Conservation (phyloP, 2,888 invertebrate species). For the Drosophila formosana region DNA sequence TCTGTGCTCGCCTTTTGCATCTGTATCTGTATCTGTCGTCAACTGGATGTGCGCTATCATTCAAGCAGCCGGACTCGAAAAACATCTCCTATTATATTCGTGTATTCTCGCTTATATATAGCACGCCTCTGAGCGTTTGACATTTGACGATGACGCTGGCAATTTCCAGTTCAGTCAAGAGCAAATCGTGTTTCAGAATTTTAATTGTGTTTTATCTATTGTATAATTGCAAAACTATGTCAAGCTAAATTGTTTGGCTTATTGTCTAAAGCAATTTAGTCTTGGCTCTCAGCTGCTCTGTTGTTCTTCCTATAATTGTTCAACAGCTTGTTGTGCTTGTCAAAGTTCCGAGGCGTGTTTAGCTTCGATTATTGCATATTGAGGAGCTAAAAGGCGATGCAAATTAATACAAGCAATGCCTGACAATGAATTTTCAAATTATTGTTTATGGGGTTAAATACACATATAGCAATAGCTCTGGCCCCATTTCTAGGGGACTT, state of each 20-base stretch:
- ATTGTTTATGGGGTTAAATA: not conserved
- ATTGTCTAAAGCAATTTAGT: slow-evolving; percentile 30
- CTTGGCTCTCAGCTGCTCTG: slow-evolving; percentile 12
- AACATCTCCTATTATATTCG: slow-evolving; percentile 30
- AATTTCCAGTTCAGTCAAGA: slow-evolving; percentile 51
- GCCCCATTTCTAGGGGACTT: not conserved
- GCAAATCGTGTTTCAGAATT: slow-evolving; percentile 71
- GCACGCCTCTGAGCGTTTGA: slow-evolving; percentile 49
- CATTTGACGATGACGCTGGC: slow-evolving; percentile 45
- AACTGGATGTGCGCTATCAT: slow-evolving; percentile 59
- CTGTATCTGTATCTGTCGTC: slow-evolving; percentile 18
- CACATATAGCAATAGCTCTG: not conserved
- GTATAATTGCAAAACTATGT: slow-evolving; percentile 69
- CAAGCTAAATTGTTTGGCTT: slow-evolving; percentile 33
- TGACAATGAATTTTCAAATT: not conserved
- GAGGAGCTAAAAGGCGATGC: slow-evolving; percentile 36
- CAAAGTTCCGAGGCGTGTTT: slow-evolving; percentile 36
- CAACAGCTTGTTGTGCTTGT: slow-evolving; percentile 6
- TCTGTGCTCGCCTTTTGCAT: slow-evolving; percentile 11
- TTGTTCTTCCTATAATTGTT: slow-evolving; percentile 13
- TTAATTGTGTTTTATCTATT: slow-evolving; percentile 67
- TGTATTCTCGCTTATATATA: slow-evolving; percentile 13
- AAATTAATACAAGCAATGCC: not conserved
- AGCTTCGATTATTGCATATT: slow-evolving; percentile 43
- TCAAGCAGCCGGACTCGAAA: slow-evolving; percentile 43